Evolutionary conservation across 37 sponge, comb jelly and placozoan genomes (phyloP).

Genomic region (Haliclona indistincta): DNA sequence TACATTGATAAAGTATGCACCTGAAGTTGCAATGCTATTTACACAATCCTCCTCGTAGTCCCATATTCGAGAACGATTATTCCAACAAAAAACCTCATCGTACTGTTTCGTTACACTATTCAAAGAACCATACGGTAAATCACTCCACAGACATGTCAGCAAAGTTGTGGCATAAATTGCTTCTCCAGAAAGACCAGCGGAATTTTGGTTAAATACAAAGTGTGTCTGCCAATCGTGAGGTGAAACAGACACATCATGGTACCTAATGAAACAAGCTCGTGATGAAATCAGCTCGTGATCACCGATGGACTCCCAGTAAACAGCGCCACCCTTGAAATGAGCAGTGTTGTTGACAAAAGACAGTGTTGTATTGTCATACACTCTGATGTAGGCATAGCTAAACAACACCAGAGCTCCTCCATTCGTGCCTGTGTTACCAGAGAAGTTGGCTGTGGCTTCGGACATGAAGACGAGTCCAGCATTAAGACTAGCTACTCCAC

Average conservation of each 20-base stretch:
- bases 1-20: not conserved
- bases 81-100: conserved; percentile 10
- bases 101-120: not conserved
- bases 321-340: conserved; percentile 12
- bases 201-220: conserved; percentile 23
- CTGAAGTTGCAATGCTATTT: not conserved
- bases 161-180: conserved; percentile 41
- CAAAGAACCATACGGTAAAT: not conserved
- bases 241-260: not conserved
- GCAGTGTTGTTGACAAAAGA: conserved; percentile 5
- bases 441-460: not conserved
- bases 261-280: conserved; percentile 34
- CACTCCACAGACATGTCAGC: conserved; percentile 32
- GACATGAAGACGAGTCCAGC: not conserved
- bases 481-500: conserved; percentile 13
- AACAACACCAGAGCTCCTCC: conserved; percentile 35
- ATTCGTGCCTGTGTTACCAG: not conserved
- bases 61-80: not conserved
- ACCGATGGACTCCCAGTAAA: conserved; percentile 13
- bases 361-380: not conserved
- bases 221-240: conserved; percentile 11
- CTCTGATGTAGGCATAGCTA: not conserved
- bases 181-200: conserved; percentile 8
- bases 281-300: conserved; percentile 27
- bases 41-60: not conserved